Base-by-base conservation (phyloP, 2,888 invertebrate species). In the Lepetodrilus schrolli region DNA sequence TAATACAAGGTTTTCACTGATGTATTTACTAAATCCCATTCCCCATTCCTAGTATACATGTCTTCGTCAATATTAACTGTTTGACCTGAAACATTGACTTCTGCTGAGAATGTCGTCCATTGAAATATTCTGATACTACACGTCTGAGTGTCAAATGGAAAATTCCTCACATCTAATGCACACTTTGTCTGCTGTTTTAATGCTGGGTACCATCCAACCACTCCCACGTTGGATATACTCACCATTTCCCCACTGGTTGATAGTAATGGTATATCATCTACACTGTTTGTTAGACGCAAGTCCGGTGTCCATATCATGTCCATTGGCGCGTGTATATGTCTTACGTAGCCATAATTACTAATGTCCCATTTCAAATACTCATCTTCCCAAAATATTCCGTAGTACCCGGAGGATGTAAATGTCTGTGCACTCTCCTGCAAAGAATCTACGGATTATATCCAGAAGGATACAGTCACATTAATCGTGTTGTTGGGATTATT, bases 71-170 rank as follows among this genome's bases (percentile, higher is more conserved):
- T 58, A 2, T 13, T 2, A 4, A 58, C 13, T 26, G 30, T 34
- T 1, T 30, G 0, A 4, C 30, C 30, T 13, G 58, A 21, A 3
- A 68, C 26, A 20, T 68, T 43, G 0, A 68, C 68, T 47, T 68
- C 43, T 13, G 0, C 7, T 4, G 13, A n/a, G 26, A 8, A 5
- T 13, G 68, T 13, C 10, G 10, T 47, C 68, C 68, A 68, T n/a
- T 38, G 68, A 26, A 47, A 20, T 4, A 68, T 23, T 5, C 23
- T 38, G 3, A 68, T n/a, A 43, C n/a, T 43, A 10, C 68, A 68
- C 13, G 21, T 20, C 68, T 68, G 68, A 3, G 43, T 43, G 43
- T 68, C 68, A 68, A 68, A 68, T 13, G 68, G 68, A 47, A 68
- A 68, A 5, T 5, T 38, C 23, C 13, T 23, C 30, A 68, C 26